Conservation (phyloP, 2,797 vertebrate genomes). For the Tinamus major region DNA sequence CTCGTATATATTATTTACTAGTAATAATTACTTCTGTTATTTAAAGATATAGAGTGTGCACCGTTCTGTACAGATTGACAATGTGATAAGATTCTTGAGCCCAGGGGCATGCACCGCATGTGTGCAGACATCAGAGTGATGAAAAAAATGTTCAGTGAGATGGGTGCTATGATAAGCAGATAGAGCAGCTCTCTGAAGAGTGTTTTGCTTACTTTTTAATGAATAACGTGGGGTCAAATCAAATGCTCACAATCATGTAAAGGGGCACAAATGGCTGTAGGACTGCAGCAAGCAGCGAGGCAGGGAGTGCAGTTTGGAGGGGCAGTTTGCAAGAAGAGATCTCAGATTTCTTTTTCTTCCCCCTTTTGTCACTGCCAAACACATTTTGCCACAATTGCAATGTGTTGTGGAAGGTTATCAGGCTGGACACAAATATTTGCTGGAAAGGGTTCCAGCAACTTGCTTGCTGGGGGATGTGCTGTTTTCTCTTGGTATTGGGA, state of each 20-base stretch:
- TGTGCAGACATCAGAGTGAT: conserved; percentile 28
- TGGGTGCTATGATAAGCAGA: neutral
- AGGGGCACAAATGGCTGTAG: neutral
- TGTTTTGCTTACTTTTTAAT: conserved; percentile 15
- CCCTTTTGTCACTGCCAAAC: neutral
- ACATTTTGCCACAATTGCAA: neutral
- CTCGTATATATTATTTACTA: conserved; percentile 60
- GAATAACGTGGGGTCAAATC: neutral
- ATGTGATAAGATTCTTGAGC: conserved; percentile 10
- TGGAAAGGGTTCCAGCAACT: neutral
- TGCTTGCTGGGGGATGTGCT: neutral
- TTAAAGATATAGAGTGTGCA: neutral
- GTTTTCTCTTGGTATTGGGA: neutral
- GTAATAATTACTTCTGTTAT: conserved; percentile 51
- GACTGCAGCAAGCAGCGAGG: neutral
- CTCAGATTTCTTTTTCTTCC: neutral
- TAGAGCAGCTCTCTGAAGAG: conserved; percentile 12
- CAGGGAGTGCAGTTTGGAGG: neutral
- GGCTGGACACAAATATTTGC: neutral
- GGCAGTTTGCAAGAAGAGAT: neutral
- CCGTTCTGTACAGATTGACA: neutral
- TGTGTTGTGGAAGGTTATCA: neutral
- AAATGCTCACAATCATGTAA: neutral
- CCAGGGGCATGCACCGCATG: neutral
- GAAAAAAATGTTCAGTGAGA: conserved; percentile 31